Evolutionary conservation across 2,113 vertebrate species (phyloP).

Genomic region (Grantiella picta): DNA sequence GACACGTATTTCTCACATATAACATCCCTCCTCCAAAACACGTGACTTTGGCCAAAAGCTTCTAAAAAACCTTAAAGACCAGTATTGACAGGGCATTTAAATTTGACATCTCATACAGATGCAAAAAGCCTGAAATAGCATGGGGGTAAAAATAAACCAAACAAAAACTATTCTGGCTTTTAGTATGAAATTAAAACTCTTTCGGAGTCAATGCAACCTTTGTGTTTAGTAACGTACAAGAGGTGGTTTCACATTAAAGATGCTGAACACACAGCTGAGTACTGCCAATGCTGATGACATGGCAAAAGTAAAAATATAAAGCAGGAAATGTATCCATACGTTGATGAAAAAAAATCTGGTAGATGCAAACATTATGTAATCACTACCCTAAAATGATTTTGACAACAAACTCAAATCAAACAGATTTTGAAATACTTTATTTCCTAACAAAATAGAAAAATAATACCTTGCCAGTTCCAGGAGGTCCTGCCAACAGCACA

Average conservation of each 20-base stretch:
- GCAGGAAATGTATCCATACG: background rate
- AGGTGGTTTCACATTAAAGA: background rate
- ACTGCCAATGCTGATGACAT: background rate
- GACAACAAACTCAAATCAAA: background rate
- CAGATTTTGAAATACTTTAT: background rate
- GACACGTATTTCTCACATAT: background rate
- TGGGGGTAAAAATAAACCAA: accelerated
- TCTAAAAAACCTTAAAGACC: background rate
- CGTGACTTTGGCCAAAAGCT: background rate
- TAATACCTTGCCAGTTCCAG: conserved; percentile 95
- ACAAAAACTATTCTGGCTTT: background rate
- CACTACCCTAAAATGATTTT: background rate
- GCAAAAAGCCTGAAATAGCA: background rate
- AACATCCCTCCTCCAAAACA: background rate
- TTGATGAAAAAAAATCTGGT: background rate
- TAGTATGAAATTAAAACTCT: background rate
- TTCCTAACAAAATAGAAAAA: background rate
- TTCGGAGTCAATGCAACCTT: background rate
- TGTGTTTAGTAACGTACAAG: background rate
- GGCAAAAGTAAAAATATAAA: background rate
- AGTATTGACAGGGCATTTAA: background rate
- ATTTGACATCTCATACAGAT: background rate
- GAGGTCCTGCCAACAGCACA: conserved; percentile 91
- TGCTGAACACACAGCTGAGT: background rate
- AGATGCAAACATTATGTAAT: background rate